Conservation (phyloP, 2,888 invertebrate species). For the Cryptus armator region DNA sequence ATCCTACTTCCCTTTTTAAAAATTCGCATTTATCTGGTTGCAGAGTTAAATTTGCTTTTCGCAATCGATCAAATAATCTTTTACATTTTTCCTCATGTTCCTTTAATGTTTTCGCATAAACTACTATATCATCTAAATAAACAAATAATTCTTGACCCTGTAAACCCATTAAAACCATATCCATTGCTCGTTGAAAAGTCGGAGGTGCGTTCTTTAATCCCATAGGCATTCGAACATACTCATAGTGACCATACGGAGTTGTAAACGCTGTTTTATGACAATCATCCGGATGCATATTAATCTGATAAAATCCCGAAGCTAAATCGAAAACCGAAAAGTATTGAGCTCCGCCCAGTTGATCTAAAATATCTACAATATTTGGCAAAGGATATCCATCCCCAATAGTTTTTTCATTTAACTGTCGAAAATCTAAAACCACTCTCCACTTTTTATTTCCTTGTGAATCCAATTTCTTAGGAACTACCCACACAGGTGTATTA, state of each 20-base stretch:
- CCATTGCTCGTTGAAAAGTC: constrained; percentile 3
- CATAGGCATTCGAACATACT: no score
- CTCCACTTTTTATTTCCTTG: not conserved
- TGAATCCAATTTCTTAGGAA: not conserved
- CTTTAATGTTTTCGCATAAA: constrained; percentile 36
- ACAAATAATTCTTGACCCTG: not conserved
- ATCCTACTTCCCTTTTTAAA: constrained; percentile 3
- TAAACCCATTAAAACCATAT: constrained; percentile 1
- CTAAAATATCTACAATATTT: no score
- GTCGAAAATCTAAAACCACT: not conserved
- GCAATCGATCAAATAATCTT: not conserved
- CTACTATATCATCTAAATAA: constrained; percentile 55
- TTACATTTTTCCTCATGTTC: constrained; percentile 38
- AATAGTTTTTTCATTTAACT: constrained; percentile 4
- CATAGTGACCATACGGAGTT: not conserved
- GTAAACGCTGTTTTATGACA: no score
- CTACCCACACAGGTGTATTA: constrained; percentile 2
- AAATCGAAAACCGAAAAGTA: no score
- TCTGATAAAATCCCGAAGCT: no score
- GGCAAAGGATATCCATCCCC: not conserved
- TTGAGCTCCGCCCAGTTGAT: no score
- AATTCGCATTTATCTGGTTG: not conserved
- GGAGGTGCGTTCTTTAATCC: no score
- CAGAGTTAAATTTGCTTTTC: not conserved
- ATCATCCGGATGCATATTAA: no score